Conservation (phyloP, 2,888 invertebrate genomes). For the Encarsia formosa region DNA sequence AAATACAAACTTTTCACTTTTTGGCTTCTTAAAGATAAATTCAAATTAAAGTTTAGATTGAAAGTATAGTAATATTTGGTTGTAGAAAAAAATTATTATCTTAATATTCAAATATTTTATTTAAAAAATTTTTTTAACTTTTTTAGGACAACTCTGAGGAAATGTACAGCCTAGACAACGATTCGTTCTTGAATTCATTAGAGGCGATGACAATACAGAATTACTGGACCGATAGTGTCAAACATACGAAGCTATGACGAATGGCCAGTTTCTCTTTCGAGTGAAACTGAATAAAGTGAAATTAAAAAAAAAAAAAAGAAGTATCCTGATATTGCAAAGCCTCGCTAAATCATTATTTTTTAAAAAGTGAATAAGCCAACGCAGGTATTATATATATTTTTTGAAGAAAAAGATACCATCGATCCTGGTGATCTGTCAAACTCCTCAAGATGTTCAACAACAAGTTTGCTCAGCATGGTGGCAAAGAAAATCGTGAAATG, state of each 20-base stretch:
- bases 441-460: background rate
- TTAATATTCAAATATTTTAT: no score
- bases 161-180: constrained; percentile 92
- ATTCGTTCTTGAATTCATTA: constrained; percentile 86
- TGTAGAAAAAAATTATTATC: no score
- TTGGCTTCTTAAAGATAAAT: no score
- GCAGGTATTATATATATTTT: constrained; percentile 16
- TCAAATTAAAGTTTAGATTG: no score
- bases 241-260: constrained; percentile 78
- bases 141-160: constrained; percentile 88
- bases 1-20: no score
- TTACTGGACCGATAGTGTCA: constrained; percentile 89
- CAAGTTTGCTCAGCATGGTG: no score
- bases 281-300: background rate
- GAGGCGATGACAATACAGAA: constrained; percentile 94
- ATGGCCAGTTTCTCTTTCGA: constrained; percentile 5
- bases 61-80: no score
- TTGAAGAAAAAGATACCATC: constrained; percentile 10
- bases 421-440: constrained; percentile 22
- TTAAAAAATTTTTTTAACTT: no score
- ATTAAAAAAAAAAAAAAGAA: constrained; percentile 1
- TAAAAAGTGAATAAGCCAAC: no score
- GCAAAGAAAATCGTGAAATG: no score
- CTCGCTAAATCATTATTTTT: constrained; percentile 5
- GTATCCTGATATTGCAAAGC: constrained; percentile 6